phyloP scores from a whole-genome alignment of 2,888 invertebrate genomes.

The Drosophila mimetica region DNA sequence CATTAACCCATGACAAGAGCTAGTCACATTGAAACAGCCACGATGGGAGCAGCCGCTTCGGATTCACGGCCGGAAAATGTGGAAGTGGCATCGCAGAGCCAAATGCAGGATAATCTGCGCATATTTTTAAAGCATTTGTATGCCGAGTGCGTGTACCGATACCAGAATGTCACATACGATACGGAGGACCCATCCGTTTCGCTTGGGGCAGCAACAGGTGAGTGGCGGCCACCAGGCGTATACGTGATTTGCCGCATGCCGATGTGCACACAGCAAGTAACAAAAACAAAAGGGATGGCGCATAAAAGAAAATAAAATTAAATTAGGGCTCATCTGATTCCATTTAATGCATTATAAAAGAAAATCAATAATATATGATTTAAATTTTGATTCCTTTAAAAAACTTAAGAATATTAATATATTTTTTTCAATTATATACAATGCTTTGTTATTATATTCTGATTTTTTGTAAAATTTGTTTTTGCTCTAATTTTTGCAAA shows the following conservation, averaged over 20 bases:
- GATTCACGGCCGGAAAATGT: slow-evolving; percentile 7
- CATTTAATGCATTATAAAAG: not conserved
- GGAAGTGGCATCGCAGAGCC: slow-evolving; percentile 14
- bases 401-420: no score
- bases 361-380: no score
- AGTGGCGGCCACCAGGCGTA: slow-evolving; percentile 31
- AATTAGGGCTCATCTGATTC: not conserved
- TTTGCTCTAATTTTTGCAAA: no score
- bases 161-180: slow-evolving; percentile 68
- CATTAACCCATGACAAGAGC: slow-evolving; percentile 28
- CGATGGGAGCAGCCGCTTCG: slow-evolving; percentile 12
- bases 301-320: not conserved
- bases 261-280: not conserved
- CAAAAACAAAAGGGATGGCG: no score
- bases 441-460: no score
- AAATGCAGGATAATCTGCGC: slow-evolving; percentile 62
- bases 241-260: slow-evolving; percentile 21
- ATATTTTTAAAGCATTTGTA: slow-evolving; percentile 78
- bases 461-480: no score
- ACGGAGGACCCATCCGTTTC: slow-evolving; percentile 26
- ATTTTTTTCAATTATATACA: no score
- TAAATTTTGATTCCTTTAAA: no score
- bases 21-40: slow-evolving; percentile 10
- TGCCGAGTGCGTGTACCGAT: slow-evolving; percentile 79
- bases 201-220: slow-evolving; percentile 53